Evolutionary conservation across 1,140 invertebrate genomes (phyloP).

Genomic region (Trichoplusia ni): DNA sequence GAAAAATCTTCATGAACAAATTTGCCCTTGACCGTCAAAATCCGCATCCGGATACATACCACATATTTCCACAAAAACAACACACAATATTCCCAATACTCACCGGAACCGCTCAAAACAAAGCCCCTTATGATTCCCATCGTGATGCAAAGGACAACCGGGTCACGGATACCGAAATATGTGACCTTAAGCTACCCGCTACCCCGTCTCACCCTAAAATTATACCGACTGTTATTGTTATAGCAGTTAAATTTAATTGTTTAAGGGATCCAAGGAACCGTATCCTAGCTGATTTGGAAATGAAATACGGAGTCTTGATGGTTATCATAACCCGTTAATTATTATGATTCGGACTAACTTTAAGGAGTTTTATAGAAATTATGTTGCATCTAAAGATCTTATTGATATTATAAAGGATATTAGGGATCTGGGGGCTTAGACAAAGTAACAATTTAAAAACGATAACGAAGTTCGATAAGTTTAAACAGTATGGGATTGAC

Average conservation of each 20-base stretch:
- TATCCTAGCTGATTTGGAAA: conserved; percentile 17
- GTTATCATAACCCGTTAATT: background rate
- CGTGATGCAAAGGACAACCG: conserved; percentile 1
- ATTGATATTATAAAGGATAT: too few species aligned
- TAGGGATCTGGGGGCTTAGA: conserved; percentile 34
- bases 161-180: conserved; percentile 12
- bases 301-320: conserved; percentile 3
- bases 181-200: conserved; percentile 10
- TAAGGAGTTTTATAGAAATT: too few species aligned
- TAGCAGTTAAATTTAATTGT: conserved; percentile 30
- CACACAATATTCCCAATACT: background rate
- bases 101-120: background rate
- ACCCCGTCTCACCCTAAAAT: conserved; percentile 25
- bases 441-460: too few species aligned
- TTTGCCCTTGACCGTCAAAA: too few species aligned
- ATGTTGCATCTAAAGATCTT: too few species aligned
- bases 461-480: too few species aligned
- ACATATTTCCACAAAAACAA: too few species aligned
- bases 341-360: background rate
- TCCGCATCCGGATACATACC: too few species aligned
- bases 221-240: conserved; percentile 30
- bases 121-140: background rate
- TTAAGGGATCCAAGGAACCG: conserved; percentile 9
- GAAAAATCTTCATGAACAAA: too few species aligned
- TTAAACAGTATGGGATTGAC: too few species aligned